Conservation (phyloP, 2,797 vertebrate species). For the Sitta carolinensis region DNA sequence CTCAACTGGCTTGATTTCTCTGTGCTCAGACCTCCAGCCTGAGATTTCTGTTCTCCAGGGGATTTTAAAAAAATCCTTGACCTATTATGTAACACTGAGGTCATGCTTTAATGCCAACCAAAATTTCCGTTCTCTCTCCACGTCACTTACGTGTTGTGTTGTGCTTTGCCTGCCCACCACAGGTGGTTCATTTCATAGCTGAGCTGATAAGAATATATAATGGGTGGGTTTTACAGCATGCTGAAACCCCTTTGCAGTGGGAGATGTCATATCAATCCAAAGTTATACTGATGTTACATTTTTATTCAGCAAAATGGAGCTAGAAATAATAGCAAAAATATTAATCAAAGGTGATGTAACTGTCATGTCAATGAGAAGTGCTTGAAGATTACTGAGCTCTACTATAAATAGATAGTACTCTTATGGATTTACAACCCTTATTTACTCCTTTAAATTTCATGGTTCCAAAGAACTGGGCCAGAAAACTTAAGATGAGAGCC, state of each 20-base stretch:
- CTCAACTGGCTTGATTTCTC: not conserved
- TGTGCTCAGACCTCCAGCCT: not conserved
- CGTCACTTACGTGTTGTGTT: not conserved
- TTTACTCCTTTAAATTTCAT: not conserved
- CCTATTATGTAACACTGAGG: not conserved
- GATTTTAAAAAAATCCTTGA: not conserved
- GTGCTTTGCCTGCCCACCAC: not conserved
- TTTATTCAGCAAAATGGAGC: not conserved
- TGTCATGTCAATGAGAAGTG: not conserved
- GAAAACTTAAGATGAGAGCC: not conserved
- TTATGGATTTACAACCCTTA: not conserved
- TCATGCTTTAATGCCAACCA: not conserved
- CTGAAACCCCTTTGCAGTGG: not conserved
- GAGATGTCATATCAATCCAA: not conserved
- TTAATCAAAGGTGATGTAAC: conserved; percentile 2
- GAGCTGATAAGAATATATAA: not conserved
- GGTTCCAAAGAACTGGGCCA: not conserved
- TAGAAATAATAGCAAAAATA: not conserved
- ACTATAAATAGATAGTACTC: not conserved
- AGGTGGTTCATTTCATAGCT: not conserved
- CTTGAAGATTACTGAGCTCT: not conserved
- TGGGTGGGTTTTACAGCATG: not conserved
- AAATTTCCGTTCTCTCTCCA: not conserved
- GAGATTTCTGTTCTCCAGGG: not conserved
- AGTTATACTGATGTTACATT: not conserved